These are phyloP conservation scores for Lichenostomus cassidix DNA, from an alignment of 2,113 vertebrate species.

Conservation along the genomic window DNA sequence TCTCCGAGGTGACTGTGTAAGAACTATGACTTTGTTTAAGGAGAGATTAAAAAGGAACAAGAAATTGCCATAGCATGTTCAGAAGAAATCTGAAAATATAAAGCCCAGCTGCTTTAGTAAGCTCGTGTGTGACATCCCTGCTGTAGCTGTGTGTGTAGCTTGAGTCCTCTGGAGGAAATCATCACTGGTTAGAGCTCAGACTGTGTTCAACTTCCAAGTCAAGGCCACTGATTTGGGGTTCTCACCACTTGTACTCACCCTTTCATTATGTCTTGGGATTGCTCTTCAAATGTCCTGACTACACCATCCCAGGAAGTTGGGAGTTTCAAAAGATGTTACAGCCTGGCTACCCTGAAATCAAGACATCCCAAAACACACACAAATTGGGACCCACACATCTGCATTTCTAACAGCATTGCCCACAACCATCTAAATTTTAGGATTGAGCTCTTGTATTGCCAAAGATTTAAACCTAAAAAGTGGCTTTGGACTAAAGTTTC, in stretches of 20 bases:
- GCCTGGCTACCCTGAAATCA: conserved; percentile 5
- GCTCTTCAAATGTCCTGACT: neutral
- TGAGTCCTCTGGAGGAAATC: neutral
- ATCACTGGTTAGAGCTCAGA: neutral
- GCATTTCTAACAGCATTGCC: neutral
- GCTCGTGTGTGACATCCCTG: neutral
- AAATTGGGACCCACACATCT: neutral
- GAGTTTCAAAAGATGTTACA: neutral
- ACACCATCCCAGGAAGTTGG: neutral
- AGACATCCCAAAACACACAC: neutral
- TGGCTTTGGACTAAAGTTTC: neutral
- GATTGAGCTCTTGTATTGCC: neutral
- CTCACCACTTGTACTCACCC: neutral
- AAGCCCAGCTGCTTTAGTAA: neutral
- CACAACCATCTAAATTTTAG: neutral
- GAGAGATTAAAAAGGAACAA: conserved; percentile 11
- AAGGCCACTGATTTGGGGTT: neutral
- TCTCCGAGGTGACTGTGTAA: neutral
- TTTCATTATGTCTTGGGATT: neutral
- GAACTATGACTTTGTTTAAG: conserved; percentile 45
- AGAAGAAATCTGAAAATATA: neutral
- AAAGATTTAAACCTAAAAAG: neutral
- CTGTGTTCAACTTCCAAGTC: neutral
- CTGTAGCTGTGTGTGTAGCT: neutral
- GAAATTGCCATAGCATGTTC: neutral